Evolutionary conservation across 2,888 invertebrate genomes (phyloP), one percentile per base, ranked within the genome.

Genomic region (Plemyria rubiginata): DNA sequence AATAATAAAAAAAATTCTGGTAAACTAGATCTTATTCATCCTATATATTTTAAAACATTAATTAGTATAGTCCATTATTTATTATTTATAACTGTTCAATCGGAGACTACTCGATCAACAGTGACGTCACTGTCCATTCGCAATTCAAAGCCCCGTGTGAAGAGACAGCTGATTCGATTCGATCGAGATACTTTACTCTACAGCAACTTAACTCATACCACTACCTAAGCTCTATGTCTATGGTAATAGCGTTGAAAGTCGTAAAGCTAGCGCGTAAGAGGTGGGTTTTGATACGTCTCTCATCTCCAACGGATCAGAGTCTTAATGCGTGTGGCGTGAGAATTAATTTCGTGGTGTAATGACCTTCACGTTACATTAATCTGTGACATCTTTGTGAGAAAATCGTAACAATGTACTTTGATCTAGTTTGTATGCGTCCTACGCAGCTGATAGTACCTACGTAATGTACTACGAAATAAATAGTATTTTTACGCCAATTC

Each of bases 261-360:
- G 49, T 9, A 64, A 62, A n/a, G 6, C 7, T 9, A 48, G n/a
- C 1, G 56, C 65, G 67, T 62, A 4, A 48, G 72, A 76, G 61
- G 40, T 72, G 80, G 67, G 81, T 73, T 60, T 70, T 76, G 77
- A 76, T 77, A 82, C 78, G 76, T 76, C 80, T 83, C 81, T 83
- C 84, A 85, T 85, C 84, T 86, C 79, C 74, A 79, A 78, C 78
- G 78, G 81, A 84, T 81, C 82, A 80, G 72, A 84, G 80, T 84
- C 84, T 85, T 85, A 86, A 85, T 82, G 81, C 82, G 74, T 82
- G 79, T 77, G 76, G 77, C 84, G 89, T 89, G 90, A 88, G 90
- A 90, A 90, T 89, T 88, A 87, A 90, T 88, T 86, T 84, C 75
- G 80, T 81, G 77, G 85, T 82, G 78, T 84, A 87, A 86, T 84